Conservation (phyloP, 2,113 vertebrate species). For the Heloderma charlesbogerti region DNA sequence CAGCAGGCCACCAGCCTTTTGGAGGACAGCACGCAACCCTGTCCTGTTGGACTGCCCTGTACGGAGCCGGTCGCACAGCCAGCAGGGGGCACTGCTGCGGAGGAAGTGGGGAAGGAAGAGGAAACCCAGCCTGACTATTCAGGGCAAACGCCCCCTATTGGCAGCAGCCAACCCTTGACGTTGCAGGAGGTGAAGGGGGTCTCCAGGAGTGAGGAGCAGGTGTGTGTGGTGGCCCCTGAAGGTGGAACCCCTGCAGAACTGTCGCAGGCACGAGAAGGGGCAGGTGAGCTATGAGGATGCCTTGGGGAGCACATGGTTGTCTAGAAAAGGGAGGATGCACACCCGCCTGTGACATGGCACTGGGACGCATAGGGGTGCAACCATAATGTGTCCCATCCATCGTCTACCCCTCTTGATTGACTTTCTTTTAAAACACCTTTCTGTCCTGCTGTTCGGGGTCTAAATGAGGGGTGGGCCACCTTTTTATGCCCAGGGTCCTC, state of each 20-base stretch:
- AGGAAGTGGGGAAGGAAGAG: not conserved
- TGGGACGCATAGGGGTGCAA: not conserved
- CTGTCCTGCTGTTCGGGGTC: not conserved
- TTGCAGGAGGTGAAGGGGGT: not conserved
- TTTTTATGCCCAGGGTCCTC: not conserved
- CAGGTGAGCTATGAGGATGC: not conserved
- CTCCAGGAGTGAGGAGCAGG: not conserved
- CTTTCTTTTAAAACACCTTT: not conserved
- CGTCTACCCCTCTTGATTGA: no score
- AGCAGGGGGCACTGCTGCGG: not conserved
- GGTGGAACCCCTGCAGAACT: not conserved
- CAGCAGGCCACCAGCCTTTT: not conserved
- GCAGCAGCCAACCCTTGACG: not conserved
- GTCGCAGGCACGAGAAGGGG: no score
- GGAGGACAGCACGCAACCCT: rapidly evolving
- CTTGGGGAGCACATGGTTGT: not conserved
- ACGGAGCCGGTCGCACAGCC: not conserved
- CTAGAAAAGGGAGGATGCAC: not conserved
- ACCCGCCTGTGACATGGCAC: not conserved
- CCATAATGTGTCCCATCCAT: not conserved
- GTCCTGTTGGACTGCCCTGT: rapidly evolving
- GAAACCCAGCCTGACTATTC: not conserved
- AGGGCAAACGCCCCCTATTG: not conserved
- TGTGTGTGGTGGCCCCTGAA: not conserved
- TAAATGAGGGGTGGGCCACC: no score